phyloP scores from a whole-genome alignment of 2,888 invertebrate species.

The Drosophila acutilabella region DNA sequence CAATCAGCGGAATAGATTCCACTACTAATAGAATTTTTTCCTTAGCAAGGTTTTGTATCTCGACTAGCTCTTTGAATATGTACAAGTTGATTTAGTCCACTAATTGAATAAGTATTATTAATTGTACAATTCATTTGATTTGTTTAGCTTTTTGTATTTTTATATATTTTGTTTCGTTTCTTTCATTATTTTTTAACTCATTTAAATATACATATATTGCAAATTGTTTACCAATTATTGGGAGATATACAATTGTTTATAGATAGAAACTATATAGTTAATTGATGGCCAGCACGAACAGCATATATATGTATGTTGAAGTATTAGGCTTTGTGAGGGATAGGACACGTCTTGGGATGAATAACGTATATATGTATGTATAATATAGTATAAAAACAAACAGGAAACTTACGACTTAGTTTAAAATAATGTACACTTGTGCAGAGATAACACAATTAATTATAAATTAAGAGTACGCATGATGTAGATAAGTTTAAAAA shows the following conservation, averaged over 20 bases:
- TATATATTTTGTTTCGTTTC: slow-evolving; percentile 10
- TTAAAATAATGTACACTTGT: slow-evolving; percentile 66
- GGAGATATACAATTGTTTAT: slow-evolving; percentile 58
- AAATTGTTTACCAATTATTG: slow-evolving; percentile 54
- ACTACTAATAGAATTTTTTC: too few species aligned
- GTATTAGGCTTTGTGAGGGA: slow-evolving; percentile 31
- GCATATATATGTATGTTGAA: slow-evolving; percentile 54
- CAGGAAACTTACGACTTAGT: slow-evolving; percentile 40
- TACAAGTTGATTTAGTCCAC: neutral
- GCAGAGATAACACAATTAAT: slow-evolving; percentile 53
- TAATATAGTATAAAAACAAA: slow-evolving; percentile 32
- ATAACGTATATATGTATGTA: slow-evolving; percentile 16
- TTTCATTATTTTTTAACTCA: slow-evolving; percentile 49
- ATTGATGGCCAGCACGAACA: slow-evolving; percentile 65
- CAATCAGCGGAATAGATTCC: too few species aligned
- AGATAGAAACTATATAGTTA: slow-evolving; percentile 50
- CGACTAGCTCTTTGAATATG: neutral
- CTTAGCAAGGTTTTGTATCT: neutral
- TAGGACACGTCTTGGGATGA: slow-evolving; percentile 33
- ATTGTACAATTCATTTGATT: slow-evolving; percentile 13
- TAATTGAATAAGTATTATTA: slow-evolving; percentile 5
- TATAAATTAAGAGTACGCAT: slow-evolving; percentile 40
- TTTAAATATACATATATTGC: slow-evolving; percentile 72
- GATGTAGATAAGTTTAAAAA: slow-evolving; percentile 18
- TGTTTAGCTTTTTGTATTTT: slow-evolving; percentile 13